phyloP scores from a whole-genome alignment of 2,888 invertebrate species.

The Eristalis arbustorum region DNA sequence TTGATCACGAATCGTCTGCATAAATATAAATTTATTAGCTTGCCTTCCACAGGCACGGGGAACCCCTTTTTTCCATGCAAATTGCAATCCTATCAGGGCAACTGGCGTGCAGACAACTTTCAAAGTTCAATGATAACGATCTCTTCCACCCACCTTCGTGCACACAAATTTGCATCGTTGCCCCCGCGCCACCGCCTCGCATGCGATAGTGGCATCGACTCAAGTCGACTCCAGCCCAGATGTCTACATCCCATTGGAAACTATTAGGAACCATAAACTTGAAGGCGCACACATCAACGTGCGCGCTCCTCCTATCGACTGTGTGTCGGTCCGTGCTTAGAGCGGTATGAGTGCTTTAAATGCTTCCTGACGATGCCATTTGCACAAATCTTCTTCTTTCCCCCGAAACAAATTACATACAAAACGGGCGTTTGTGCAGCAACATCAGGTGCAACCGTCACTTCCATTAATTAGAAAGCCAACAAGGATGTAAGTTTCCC shows the following conservation, averaged over 20 bases:
- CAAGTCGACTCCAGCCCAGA: conserved; percentile 8
- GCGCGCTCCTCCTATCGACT: not conserved
- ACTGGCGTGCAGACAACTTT: conserved; percentile 17
- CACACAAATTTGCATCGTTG: not conserved
- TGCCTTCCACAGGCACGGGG: not conserved
- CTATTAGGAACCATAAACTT: conserved; percentile 67
- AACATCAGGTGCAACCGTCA: conserved; percentile 70
- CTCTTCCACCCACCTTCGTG: not conserved
- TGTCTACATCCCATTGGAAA: conserved; percentile 52
- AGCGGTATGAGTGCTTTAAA: conserved; percentile 34
- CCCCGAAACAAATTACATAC: conserved; percentile 64
- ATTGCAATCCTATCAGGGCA: conserved; percentile 34
- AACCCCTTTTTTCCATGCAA: conserved; percentile 25
- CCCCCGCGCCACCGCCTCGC: not conserved
- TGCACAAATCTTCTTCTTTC: conserved; percentile 64
- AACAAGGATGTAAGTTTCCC: conserved; percentile 70
- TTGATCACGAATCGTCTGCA: not conserved
- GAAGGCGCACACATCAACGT: not conserved
- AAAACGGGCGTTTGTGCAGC: conserved; percentile 68
- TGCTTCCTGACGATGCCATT: conserved; percentile 69
- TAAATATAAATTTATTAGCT: not conserved
- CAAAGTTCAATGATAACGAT: conserved; percentile 57
- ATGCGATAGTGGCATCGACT: not conserved
- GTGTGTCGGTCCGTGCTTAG: conserved; percentile 12
- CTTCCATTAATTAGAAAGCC: conserved; percentile 70